Base-by-base conservation (phyloP, 2,113 vertebrate species). In the Heliornis fulica region DNA sequence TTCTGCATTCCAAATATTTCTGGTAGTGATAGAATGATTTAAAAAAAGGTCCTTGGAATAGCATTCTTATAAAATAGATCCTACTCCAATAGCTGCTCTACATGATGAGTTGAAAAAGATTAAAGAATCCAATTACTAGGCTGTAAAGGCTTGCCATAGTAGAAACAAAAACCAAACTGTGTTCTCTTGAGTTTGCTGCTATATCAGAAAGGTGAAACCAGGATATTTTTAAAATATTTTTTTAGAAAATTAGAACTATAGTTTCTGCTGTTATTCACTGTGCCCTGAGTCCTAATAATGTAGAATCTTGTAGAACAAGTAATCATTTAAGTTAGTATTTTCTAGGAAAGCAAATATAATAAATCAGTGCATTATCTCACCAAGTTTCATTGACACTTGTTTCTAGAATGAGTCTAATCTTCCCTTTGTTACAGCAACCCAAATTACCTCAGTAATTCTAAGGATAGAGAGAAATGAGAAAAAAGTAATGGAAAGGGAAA, bases 381-480 rank as follows among this genome's bases (percentile, higher is more conserved):
- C 31, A 61, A 88, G n/a, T 88, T 95, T 90, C 71, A 80, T 57
- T 88, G 88, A 77, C 36, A 26, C 22, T 61, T 21, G 17, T 80
- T 95, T 88, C 31, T 68, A 34, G 78, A 93, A 80, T 80, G 28
- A 72, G n/a, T 65, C 50, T 94, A 86, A 92, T 93, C 53, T 92
- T 92, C 59, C 11, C 22, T 83, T 94, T 94, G 36, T 90, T 92
- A 72, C 64, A 79, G 23, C 41, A 88, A 83, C 41, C 5, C 51
- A 88, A 85, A 93, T 94, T 93, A 86, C n/a, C 56, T 88, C 40
- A 74, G 32, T 77, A 92, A 94, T 95, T 94, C 25, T 61, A 86
- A 86, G 43, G 29, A 71, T 3, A 51, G 59, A 69, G 10, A 76
- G 82, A 90, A 94, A 92, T 41, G 38, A 82, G 15, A 45, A 86